These are phyloP conservation scores for Balanococcus diminutus DNA, from an alignment of 2,888 invertebrate species.

Conservation along the genomic window DNA sequence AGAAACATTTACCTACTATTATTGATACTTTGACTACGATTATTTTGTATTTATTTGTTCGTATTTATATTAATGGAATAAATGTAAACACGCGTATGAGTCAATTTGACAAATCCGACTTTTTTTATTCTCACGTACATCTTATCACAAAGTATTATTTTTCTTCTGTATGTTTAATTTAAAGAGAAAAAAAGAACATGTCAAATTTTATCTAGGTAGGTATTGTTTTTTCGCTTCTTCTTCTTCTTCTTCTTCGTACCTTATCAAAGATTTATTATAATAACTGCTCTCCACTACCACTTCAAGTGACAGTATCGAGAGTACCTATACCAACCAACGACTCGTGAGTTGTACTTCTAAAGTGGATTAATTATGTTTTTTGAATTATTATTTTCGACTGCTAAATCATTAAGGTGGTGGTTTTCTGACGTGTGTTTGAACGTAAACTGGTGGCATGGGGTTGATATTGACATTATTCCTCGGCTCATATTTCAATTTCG, in stretches of 20 bases:
- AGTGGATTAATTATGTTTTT: background rate
- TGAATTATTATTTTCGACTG: background rate
- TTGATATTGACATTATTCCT: background rate
- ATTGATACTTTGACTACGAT: background rate
- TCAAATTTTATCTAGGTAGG: background rate
- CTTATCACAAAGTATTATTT: background rate
- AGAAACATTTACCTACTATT: background rate
- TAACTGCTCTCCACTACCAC: background rate
- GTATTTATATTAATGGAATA: background rate
- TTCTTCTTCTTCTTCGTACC: background rate
- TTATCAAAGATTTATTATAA: conserved; percentile 1
- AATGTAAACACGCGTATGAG: background rate
- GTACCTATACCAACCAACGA: background rate
- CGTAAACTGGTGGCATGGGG: background rate
- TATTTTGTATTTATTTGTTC: background rate
- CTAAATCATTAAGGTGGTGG: background rate
- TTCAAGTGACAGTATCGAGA: background rate
- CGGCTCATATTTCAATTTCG: background rate
- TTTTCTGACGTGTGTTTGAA: background rate
- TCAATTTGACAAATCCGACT: background rate
- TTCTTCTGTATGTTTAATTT: background rate
- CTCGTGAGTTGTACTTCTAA: background rate
- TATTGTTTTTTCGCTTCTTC: background rate
- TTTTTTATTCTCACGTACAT: background rate
- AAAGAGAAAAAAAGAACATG: background rate